Conservation (phyloP, 2,797 vertebrate genomes). For the Acridotheres tristis region DNA sequence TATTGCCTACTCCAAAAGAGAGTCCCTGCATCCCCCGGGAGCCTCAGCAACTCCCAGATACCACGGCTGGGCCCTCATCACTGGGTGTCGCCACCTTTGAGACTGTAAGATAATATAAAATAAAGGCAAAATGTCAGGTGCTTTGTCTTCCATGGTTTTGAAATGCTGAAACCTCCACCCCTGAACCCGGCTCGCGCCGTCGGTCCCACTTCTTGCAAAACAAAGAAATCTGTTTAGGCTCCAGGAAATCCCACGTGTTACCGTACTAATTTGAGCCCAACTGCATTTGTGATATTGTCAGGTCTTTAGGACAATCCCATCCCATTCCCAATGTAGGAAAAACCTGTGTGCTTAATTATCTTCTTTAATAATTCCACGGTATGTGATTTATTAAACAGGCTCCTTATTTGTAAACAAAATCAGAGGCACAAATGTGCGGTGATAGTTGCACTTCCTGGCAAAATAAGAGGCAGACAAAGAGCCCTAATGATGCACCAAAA, state of each 20-base stretch:
- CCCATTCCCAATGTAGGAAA: slow-evolving; percentile 56
- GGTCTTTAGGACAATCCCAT: slow-evolving; percentile 66
- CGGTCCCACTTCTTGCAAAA: slow-evolving; percentile 49
- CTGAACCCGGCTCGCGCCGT: background rate
- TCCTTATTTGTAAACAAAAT: slow-evolving; percentile 70
- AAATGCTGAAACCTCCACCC: background rate
- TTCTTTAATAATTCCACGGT: slow-evolving; percentile 69
- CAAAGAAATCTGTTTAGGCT: slow-evolving; percentile 70
- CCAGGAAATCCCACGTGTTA: slow-evolving; percentile 55
- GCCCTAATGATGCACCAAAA: slow-evolving; percentile 59
- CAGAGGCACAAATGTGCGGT: slow-evolving; percentile 38
- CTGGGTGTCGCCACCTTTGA: background rate
- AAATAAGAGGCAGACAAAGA: slow-evolving; percentile 58
- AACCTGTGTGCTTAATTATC: slow-evolving; percentile 62
- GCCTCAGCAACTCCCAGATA: background rate
- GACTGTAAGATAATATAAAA: background rate
- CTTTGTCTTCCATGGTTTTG: background rate
- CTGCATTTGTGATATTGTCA: slow-evolving; percentile 64
- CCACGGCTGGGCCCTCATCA: accelerated
- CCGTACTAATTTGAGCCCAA: slow-evolving; percentile 62
- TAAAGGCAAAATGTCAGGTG: background rate
- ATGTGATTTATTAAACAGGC: slow-evolving; percentile 64
- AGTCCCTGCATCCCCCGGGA: background rate
- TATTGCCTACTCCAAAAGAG: background rate
- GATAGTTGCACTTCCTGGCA: slow-evolving; percentile 54